These are phyloP conservation scores for Cladorhizidae sp. DNA, from an alignment of 37 sponge, comb jelly and placozoan species.

Conservation along the genomic window DNA sequence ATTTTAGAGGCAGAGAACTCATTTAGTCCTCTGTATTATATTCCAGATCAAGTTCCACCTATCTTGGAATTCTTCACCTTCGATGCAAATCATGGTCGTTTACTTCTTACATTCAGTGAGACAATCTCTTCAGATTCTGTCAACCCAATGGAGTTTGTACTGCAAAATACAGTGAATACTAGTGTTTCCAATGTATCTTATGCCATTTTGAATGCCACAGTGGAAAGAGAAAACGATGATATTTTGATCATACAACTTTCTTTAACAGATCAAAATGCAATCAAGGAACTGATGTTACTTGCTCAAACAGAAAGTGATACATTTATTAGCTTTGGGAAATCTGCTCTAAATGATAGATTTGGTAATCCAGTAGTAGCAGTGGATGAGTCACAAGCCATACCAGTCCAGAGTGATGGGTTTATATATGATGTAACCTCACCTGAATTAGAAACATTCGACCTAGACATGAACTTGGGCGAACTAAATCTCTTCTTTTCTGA, in stretches of 20 bases:
- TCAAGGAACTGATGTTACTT: slow-evolving; percentile 52
- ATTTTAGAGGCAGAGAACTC: slow-evolving; percentile 35
- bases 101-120: slow-evolving; percentile 77
- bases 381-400: slow-evolving; percentile 38
- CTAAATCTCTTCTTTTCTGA: slow-evolving; percentile 82
- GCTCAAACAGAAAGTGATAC: slow-evolving; percentile 61
- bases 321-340: slow-evolving; percentile 55
- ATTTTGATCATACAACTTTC: slow-evolving; percentile 50
- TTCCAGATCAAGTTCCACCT: slow-evolving; percentile 65
- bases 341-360: slow-evolving; percentile 61
- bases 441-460: slow-evolving; percentile 55
- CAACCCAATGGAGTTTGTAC: slow-evolving; percentile 30
- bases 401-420: slow-evolving; percentile 12
- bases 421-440: slow-evolving; percentile 71
- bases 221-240: slow-evolving; percentile 15
- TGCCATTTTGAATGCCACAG: slow-evolving; percentile 37
- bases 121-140: slow-evolving; percentile 67
- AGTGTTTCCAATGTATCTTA: slow-evolving; percentile 6
- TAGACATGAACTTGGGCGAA: slow-evolving; percentile 74
- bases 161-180: slow-evolving; percentile 51
- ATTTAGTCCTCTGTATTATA: slow-evolving; percentile 18
- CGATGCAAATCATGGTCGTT: slow-evolving; percentile 61
- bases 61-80: slow-evolving; percentile 54
- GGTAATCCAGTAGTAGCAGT: slow-evolving; percentile 58
- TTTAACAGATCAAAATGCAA: slow-evolving; percentile 47